Conservation (phyloP, 2,113 vertebrate species). For the Thamnaconus septentrionalis region DNA sequence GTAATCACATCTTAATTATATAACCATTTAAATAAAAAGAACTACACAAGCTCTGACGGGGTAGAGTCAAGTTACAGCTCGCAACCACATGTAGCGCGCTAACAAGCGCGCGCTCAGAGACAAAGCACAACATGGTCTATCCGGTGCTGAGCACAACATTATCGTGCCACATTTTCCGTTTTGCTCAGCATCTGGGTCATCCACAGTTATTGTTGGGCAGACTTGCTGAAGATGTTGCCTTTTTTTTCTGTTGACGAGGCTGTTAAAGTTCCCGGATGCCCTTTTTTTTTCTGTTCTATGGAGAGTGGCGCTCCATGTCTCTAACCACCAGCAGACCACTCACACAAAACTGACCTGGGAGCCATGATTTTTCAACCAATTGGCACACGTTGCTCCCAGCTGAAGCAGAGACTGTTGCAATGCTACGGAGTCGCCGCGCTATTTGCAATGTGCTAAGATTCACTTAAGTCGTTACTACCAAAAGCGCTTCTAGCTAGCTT, state of each 20-base stretch:
- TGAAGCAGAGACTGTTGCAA: slow-evolving; percentile 38
- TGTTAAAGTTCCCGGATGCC: slow-evolving; percentile 23
- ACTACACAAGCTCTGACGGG: slow-evolving; percentile 44
- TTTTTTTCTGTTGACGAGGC: slow-evolving; percentile 13
- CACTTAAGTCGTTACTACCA: slow-evolving; percentile 32
- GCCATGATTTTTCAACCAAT: slow-evolving; percentile 29
- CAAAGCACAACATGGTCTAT: slow-evolving; percentile 63
- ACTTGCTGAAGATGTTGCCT: slow-evolving; percentile 29
- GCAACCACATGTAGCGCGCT: slow-evolving; percentile 30
- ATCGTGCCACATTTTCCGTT: slow-evolving; percentile 42
- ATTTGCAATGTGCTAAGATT: slow-evolving; percentile 42
- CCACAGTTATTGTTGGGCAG: slow-evolving; percentile 39
- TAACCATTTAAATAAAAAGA: slow-evolving; percentile 56
- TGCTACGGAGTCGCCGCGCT: slow-evolving; percentile 39
- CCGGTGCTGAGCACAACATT: slow-evolving; percentile 54
- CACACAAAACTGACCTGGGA: slow-evolving; percentile 56
- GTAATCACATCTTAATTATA: slow-evolving; percentile 66
- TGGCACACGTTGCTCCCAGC: slow-evolving; percentile 37
- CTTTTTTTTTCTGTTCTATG: slow-evolving; percentile 26
- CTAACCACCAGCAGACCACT: slow-evolving; percentile 78
- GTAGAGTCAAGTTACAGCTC: slow-evolving; percentile 59
- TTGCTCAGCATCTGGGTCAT: slow-evolving; percentile 62
- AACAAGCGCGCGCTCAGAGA: slow-evolving; percentile 21
- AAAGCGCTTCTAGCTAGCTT: slow-evolving; percentile 46
- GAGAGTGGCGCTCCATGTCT: slow-evolving; percentile 51